phyloP scores from a whole-genome alignment of 92 coral and sea anemone genomes.

The Chrysogorgia sp. region DNA sequence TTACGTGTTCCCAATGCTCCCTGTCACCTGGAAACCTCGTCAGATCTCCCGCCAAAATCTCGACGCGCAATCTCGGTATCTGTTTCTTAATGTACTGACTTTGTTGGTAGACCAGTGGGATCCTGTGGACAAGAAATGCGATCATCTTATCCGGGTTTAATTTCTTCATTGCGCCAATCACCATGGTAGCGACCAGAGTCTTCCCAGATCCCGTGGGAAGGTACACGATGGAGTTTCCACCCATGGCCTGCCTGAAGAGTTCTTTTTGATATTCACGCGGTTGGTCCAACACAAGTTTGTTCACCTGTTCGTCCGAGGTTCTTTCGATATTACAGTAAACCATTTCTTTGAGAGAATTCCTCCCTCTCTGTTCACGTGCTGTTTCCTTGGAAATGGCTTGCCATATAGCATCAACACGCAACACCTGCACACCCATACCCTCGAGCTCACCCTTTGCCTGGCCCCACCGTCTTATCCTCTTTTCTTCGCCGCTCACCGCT shows the following conservation, averaged over 20 bases:
- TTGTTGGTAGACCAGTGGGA: constrained; percentile 92
- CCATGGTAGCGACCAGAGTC: constrained; percentile 90
- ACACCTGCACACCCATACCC: constrained; percentile 40
- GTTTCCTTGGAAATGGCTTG: constrained; percentile 38
- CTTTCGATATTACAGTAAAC: constrained; percentile 68
- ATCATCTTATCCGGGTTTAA: constrained; percentile 83
- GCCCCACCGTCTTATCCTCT: constrained; percentile 39
- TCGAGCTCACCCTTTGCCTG: constrained; percentile 23
- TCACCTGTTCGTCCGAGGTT: constrained; percentile 52
- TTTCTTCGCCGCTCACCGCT: constrained; percentile 14
- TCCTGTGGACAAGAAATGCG: constrained; percentile 85
- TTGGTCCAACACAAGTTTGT: constrained; percentile 57
- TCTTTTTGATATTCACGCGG: constrained; percentile 93
- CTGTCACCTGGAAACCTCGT: constrained; percentile 62
- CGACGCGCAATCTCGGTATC: constrained; percentile 72
- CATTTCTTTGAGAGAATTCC: constrained; percentile 27
- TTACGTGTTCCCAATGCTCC: constrained; percentile 62
- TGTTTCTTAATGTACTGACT: constrained; percentile 80
- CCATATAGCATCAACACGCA: constrained; percentile 34
- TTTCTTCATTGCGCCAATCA: constrained; percentile 83
- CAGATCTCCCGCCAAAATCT: constrained; percentile 70
- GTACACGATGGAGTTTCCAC: constrained; percentile 81
- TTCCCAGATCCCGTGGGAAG: constrained; percentile 98
- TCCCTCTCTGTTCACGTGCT: not conserved
- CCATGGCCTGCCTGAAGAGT: constrained; percentile 74